Evolutionary conservation across 2,113 vertebrate species (phyloP), one percentile per base, ranked within the genome.

Genomic region (Acrocephalus arundinaceus): DNA sequence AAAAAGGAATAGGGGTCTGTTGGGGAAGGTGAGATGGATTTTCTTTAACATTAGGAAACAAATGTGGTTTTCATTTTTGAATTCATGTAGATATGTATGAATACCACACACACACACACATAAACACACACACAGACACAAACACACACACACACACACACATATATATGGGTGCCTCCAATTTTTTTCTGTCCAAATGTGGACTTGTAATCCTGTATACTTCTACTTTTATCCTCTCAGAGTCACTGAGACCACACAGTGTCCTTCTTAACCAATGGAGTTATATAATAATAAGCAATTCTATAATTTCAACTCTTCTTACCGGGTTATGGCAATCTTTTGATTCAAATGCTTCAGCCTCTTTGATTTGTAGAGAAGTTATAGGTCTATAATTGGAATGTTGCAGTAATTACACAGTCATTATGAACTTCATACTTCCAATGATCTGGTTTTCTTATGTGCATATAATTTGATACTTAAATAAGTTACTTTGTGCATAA

Each of bases 1-100:
- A 14, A 25, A 48, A 51, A 55, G n/a, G 22, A 81, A 11, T 0
- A 72, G 21, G 35, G 6, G 4, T 70, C 19, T 18, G 0, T 6
- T 61, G 59, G 46, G 20, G 13, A 85, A 61, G 5, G 20, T 59
- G 15, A 74, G 2, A n/a, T 28, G 10, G 17, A 73, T 16, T 74
- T 62, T 58, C 20, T 71, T 43, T 33, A 74, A 7, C 3, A 31
- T 51, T 55, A 65, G 58, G 70, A 86, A 73, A 7, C 0, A 61
- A 76, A 73, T 52, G 15, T 43, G 5, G 72, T 73, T 80, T 84
- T 77, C 2, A 20, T 31, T 58, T 87, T 54, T 70, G 4, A 70
- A 41, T 66, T 77, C 2, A 52, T 48, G 30, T 15, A 39, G 17
- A 30, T 68, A 18, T 21, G 13, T 46, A 15, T 54, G 20, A 39